Evolutionary conservation across 2,888 invertebrate genomes (phyloP).

Genomic region (Parnassius orleans): DNA sequence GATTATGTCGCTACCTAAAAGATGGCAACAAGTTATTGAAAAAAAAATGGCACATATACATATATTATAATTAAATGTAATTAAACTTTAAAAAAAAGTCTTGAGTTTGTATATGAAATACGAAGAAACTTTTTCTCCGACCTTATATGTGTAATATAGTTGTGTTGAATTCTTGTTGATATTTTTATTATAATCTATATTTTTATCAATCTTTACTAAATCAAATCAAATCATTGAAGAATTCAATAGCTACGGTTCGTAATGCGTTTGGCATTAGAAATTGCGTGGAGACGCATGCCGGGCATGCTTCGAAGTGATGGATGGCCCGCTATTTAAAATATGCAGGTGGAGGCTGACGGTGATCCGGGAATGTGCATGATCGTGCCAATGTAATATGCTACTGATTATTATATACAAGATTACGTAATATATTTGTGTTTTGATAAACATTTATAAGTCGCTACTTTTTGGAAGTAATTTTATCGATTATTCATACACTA

Average conservation of each 20-base stretch:
- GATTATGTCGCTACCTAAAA: no score
- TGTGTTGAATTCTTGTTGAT: neutral
- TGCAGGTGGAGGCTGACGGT: conserved; percentile 39
- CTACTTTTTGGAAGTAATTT: no score
- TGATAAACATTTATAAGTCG: no score
- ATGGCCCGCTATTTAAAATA: conserved; percentile 53
- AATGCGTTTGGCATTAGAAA: conserved; percentile 38
- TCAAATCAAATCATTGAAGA: conserved; percentile 9
- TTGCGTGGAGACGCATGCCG: conserved; percentile 39
- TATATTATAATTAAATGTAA: no score
- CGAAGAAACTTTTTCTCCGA: no score
- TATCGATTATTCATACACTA: no score
- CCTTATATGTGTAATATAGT: no score
- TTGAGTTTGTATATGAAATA: no score
- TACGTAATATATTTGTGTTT: neutral
- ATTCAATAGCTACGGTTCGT: conserved; percentile 18
- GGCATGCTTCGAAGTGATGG: conserved; percentile 44
- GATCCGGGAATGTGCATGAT: conserved; percentile 33
- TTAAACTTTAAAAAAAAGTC: no score
- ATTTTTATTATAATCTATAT: neutral
- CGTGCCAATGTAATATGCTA: conserved; percentile 8
- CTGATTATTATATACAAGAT: neutral
- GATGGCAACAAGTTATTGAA: no score
- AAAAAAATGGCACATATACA: no score
- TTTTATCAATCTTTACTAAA: neutral